Evolutionary conservation across 1,140 invertebrate species (phyloP), one percentile per base, ranked within the genome.

Genomic region (Ips nitidus): DNA sequence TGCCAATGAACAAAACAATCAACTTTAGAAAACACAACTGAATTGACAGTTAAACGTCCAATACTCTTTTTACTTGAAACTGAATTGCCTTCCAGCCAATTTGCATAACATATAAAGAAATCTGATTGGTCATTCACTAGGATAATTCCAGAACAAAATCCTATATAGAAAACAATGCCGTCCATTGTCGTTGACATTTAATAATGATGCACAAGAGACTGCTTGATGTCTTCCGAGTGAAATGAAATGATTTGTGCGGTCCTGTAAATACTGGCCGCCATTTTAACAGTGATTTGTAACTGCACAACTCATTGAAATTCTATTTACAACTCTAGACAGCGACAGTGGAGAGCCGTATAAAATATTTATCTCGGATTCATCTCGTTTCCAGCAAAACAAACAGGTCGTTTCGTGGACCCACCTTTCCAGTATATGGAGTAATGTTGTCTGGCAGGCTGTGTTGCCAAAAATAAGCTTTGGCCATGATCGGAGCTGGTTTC

Each of bases 311-410:
- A 71, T 74, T 66, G 64, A 71, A 73, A 74, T 75, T 76, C 75
- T 73, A 74, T 75, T 75, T 75, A 64, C 45, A 72, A 62, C 55
- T 8, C 38, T 56, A 45, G 53, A 68, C 41, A 63, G 67, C 42
- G 47, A 62, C 57, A 45, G 56, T 41, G 52, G 52, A 71, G 69
- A 65, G 70, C 72, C 68, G 69, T 73, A 71, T 76, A 73, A 75
- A 77, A 76, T 78, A 74, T 77, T 75, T 77, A 76, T 77, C 73
- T 76, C 67, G 62, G 50, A 61, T 65, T 75, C 74, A 73, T 76
- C 73, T 73, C 66, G 62, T 70, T 74, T 71, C 68, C 69, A 74
- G 74, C 69, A 69, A 62, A 73, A 75, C 74, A 77, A 69, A 69
- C 66, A 62, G 66, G 45, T 69, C 58, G 58, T 55, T 69, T 52